Conservation (phyloP, 92 coral and sea anemone genomes). For the Porites divaricata region DNA sequence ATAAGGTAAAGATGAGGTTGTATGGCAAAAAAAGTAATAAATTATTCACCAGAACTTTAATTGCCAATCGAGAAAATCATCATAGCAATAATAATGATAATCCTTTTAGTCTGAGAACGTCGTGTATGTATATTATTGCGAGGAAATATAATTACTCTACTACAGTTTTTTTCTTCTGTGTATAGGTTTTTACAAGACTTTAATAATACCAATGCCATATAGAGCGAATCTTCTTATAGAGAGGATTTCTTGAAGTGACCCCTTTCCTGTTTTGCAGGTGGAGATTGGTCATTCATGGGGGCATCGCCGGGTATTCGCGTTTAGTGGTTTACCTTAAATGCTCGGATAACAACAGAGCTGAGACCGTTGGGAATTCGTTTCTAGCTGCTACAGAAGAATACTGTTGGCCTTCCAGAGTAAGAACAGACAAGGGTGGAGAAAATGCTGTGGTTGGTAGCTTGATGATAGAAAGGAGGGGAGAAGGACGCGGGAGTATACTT, state of each 20-base stretch:
- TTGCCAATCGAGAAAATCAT: no score
- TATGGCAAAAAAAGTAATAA: no score
- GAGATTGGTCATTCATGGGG: conserved; percentile 38
- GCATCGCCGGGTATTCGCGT: conserved; percentile 44
- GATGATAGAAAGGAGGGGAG: conserved; percentile 51
- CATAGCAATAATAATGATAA: no score
- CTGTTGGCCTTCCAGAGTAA: conserved; percentile 60
- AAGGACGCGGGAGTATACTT: conserved; percentile 46
- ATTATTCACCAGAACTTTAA: no score
- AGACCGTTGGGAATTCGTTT: conserved; percentile 35
- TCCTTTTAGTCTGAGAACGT: no score
- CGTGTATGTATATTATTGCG: no score
- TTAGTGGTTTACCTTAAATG: conserved; percentile 34
- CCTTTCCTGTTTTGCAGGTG: conserved; percentile 16
- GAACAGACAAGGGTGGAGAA: conserved; percentile 65
- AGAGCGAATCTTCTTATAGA: no score
- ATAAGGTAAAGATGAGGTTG: conserved; percentile 16
- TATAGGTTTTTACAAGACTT: no score
- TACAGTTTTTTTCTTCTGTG: no score
- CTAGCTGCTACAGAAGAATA: conserved; percentile 33
- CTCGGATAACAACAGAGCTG: conserved; percentile 40
- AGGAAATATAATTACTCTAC: no score
- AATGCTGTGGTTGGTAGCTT: conserved; percentile 32
- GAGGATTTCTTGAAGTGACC: no score
- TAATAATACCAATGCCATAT: no score